Percentiles rank a stretch among this genome's conserved stretches.
These are phyloP conservation scores for Scaptodrosophila lebanonensis DNA, from an alignment of 1,140 invertebrate species.

Conservation along the genomic window DNA sequence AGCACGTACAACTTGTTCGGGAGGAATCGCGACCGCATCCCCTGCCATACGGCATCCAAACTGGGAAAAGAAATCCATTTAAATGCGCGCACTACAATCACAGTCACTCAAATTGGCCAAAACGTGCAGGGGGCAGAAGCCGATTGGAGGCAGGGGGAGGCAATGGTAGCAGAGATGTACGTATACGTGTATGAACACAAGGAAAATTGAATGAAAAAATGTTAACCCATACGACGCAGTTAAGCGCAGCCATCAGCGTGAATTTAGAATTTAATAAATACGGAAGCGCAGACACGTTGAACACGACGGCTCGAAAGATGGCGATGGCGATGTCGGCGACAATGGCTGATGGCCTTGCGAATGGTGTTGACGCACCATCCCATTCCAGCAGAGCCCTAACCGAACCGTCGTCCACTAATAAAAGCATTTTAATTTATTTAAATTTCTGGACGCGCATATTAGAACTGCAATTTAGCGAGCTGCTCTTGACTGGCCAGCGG, in stretches of 20 bases:
- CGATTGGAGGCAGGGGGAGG: too few relatives aligned
- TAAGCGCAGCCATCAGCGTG: constrained; percentile 74
- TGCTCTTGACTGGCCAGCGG: constrained; percentile 6
- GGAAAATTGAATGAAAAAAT: constrained; percentile 64
- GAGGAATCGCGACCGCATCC: background rate
- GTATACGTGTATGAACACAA: background rate
- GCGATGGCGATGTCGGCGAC: constrained; percentile 1
- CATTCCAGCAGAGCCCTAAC: background rate
- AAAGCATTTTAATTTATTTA: constrained; percentile 74
- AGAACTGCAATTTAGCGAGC: constrained; percentile 47
- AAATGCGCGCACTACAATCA: constrained; percentile 70
- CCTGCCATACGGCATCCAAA: background rate
- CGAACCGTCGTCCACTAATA: background rate
- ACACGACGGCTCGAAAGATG: constrained; percentile 29
- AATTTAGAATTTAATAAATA: constrained; percentile 76
- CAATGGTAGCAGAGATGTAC: constrained; percentile 24
- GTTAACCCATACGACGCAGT: constrained; percentile 72
- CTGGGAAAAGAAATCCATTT: constrained; percentile 51
- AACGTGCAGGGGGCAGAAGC: constrained; percentile 56
- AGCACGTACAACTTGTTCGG: constrained; percentile 63
- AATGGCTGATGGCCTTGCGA: constrained; percentile 11
- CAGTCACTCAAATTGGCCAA: constrained; percentile 75
- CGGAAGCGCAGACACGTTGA: constrained; percentile 68
- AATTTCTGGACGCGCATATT: constrained; percentile 60
- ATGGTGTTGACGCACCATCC: constrained; percentile 19